These are phyloP conservation scores for Musca vetustissima DNA, from an alignment of 1,140 invertebrate genomes.

Conservation along the genomic window DNA sequence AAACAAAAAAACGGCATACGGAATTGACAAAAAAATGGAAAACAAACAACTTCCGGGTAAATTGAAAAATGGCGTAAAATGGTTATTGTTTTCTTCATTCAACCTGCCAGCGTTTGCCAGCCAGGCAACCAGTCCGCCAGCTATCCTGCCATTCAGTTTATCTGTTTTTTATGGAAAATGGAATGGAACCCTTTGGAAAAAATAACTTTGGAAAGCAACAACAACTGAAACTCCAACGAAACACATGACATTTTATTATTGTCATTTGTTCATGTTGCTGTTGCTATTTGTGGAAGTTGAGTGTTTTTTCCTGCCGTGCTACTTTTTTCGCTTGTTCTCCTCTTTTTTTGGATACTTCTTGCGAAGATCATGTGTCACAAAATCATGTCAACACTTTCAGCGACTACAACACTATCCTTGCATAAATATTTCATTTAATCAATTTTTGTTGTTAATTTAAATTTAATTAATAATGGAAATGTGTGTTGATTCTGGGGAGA, in stretches of 20 bases:
- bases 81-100: neutral
- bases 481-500: too few relatives aligned
- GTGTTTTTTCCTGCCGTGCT: neutral
- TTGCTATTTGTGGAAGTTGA: neutral
- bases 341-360: neutral
- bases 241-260: conserved; percentile 18
- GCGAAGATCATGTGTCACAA: conserved; percentile 16
- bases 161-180: neutral
- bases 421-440: too few relatives aligned
- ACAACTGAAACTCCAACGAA: neutral
- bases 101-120: too few relatives aligned
- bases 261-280: conserved; percentile 4
- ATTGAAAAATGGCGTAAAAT: conserved; percentile 24
- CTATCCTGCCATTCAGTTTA: neutral
- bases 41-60: conserved; percentile 17
- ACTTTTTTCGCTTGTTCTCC: neutral
- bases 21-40: conserved; percentile 11
- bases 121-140: too few relatives aligned
- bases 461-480: too few relatives aligned
- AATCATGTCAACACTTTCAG: conserved; percentile 19
- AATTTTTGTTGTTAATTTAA: too few relatives aligned
- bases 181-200: neutral
- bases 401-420: neutral
- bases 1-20: neutral
- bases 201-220: too few relatives aligned